Conservation (phyloP, 2,113 vertebrate species). For the Siphamia tubifer region DNA sequence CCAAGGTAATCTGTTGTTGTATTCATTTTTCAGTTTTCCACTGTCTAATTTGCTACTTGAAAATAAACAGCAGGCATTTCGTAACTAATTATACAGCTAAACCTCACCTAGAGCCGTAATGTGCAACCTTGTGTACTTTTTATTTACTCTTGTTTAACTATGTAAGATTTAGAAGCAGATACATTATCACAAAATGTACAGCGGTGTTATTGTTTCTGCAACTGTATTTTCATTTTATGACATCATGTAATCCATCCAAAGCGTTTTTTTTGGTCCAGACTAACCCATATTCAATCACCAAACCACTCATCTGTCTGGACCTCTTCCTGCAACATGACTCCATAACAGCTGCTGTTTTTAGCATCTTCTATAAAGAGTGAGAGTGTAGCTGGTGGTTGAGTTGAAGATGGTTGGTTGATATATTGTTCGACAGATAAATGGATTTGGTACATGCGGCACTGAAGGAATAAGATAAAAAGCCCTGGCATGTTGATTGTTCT, state of each 20-base stretch:
- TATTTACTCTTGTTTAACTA: too few relatives aligned
- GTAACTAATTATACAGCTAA: too few relatives aligned
- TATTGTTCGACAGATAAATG: background rate
- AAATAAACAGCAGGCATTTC: too few relatives aligned
- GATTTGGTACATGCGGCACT: background rate
- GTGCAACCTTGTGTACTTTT: too few relatives aligned
- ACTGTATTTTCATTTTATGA: too few relatives aligned
- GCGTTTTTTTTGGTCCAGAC: background rate
- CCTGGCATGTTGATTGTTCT: background rate
- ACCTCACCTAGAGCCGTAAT: too few relatives aligned
- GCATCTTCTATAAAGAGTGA: background rate
- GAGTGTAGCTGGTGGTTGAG: background rate
- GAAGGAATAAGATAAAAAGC: background rate
- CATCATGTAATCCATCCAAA: background rate
- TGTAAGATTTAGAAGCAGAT: too few relatives aligned
- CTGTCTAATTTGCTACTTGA: too few relatives aligned
- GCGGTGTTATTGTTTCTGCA: too few relatives aligned
- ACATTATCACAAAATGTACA: too few relatives aligned
- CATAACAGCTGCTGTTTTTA: background rate
- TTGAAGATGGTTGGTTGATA: background rate
- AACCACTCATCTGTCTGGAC: conserved; percentile 1
- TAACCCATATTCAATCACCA: background rate
- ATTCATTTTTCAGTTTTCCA: too few relatives aligned
- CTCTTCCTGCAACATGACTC: conserved; percentile 4
- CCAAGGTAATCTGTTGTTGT: too few relatives aligned